A percentile compares a stretch with the other conserved stretches of the same genome.
Evolutionary conservation across 2,888 invertebrate species (phyloP).

Genomic region (Masnerella sp.): DNA sequence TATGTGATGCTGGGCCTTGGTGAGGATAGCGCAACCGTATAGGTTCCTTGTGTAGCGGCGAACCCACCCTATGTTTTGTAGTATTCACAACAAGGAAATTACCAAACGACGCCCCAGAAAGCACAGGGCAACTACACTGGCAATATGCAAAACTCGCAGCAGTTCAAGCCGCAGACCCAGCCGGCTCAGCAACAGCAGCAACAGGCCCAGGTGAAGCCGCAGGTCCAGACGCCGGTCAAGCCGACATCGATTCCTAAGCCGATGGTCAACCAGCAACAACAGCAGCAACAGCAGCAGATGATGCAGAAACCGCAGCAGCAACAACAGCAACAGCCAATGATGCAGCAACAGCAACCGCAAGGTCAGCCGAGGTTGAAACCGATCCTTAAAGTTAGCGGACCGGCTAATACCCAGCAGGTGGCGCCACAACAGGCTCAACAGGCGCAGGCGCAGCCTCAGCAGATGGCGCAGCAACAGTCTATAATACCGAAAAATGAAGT

Average conservation of each 20-base stretch:
- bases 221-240: slow-evolving; percentile 57
- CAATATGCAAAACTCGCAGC: slow-evolving; percentile 61
- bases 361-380: slow-evolving; percentile 73
- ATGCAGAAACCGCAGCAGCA: slow-evolving; percentile 50
- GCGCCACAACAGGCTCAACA: slow-evolving; percentile 1
- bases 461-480: slow-evolving; percentile 17
- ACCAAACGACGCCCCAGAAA: slow-evolving; percentile 64
- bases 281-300: slow-evolving; percentile 56
- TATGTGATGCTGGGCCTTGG: slow-evolving; percentile 76
- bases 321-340: too few relatives aligned
- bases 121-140: slow-evolving; percentile 67
- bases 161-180: slow-evolving; percentile 63
- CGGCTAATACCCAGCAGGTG: slow-evolving; percentile 38
- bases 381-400: slow-evolving; percentile 69
- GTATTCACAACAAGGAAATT: slow-evolving; percentile 73
- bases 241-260: slow-evolving; percentile 51
- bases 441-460: slow-evolving; percentile 11
- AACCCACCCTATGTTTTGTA: slow-evolving; percentile 77
- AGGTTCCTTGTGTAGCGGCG: slow-evolving; percentile 78
- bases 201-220: neutral
- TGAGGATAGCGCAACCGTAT: slow-evolving; percentile 77
- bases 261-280: slow-evolving; percentile 58
- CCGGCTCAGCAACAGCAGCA: slow-evolving; percentile 38
- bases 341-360: neutral
- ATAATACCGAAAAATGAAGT: neutral